Base-by-base conservation (phyloP, 1,140 invertebrate species). In the Dendroctonus ponderosae region DNA sequence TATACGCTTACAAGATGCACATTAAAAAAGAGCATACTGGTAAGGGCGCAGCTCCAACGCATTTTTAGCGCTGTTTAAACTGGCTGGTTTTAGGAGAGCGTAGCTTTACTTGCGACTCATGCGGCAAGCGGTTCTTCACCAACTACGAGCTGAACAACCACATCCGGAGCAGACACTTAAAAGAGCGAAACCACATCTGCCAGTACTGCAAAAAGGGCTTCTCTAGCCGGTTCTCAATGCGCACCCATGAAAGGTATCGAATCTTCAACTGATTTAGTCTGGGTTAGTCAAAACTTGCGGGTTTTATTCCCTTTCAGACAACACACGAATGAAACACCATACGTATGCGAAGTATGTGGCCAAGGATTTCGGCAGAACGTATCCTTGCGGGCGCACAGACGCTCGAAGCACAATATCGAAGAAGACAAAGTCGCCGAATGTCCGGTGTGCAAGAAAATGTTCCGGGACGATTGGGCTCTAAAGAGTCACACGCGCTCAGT, bases 311-410 rank as follows among this genome's bases (percentile, higher is more conserved):
- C 4, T 59, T 67, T 40, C 49, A 63, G 73, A 12, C 73, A 74
- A 58, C 73, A 74, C 48, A 74, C 73, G 11, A 67, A 70, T 42
- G 71, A 71, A 60, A 66, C 68, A 5, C 74, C 74, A 0, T 75
- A 74, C 53, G 64, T 67, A 12, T 75, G 74, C 61, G 67, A 69
- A 11, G 52, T 71, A 41, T 75, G 74, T 54, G 70, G 66, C 46
- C 65, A 70, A 46, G 72, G 74, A 41, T 75, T 74, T 60, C 51
- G 73, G 26, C 71, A 75, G 50, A 73, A 74, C 44, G 70, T 75
- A 11, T 74, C 74, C 0, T 50, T 74, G 15, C 54, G 68, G 41
- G 68, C 71, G 7, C 74, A 75, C 57, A 52, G 67, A 41, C 74
- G 71, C 63, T 67, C 68, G 6, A 71, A 71, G 44, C 74, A 75